Base-by-base conservation (phyloP, 2,113 vertebrate species). In the Okapia johnstoni region DNA sequence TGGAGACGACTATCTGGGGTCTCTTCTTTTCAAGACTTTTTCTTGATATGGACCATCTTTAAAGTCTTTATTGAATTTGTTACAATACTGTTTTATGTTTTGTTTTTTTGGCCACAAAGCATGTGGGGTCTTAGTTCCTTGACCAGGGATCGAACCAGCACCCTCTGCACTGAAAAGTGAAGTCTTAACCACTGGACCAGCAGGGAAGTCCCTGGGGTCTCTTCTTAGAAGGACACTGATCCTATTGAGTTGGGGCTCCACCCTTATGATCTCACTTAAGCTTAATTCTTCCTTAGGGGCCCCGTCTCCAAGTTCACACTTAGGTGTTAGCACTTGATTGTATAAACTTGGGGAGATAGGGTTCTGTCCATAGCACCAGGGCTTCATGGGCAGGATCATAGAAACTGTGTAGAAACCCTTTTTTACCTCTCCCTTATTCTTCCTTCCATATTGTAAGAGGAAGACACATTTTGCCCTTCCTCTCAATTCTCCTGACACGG, bases 401-500 rank as follows among this genome's bases (percentile, higher is more conserved):
- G 3, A 36, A 60, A 63, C 0, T 4, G 6, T 14, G 30, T 10
- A 40, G 58, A 46, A 80, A 21, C 14, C 7, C 46, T 57, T 19
- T 66, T 3, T 19, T 1, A 0, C 13, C 7, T 40, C 5, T 4
- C 3, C 3, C 0, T 6, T 13, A 1, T 5, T n/a, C 19, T 79
- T 30, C 4, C 54, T 57, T 48, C 19, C 2, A 0, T 15, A 0
- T 19, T 86, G n/a, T 33, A 5, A 52, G 40, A 52, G n/a, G 48
- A 52, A 83, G 7, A 9, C 21, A 16, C 4, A 4, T 12, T 16
- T 15, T 19, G 16, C 54, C 30, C 2, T 25, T 26, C 33, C 61
- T 43, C 52, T 50, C 9, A 0, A 0, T 11, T 1, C 77, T 73
- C 14, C 33, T 19, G 33, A 73, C 17, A 5, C 5, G 9, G 12